phyloP scores from a whole-genome alignment of 2,888 invertebrate genomes.

The Empis livida region DNA sequence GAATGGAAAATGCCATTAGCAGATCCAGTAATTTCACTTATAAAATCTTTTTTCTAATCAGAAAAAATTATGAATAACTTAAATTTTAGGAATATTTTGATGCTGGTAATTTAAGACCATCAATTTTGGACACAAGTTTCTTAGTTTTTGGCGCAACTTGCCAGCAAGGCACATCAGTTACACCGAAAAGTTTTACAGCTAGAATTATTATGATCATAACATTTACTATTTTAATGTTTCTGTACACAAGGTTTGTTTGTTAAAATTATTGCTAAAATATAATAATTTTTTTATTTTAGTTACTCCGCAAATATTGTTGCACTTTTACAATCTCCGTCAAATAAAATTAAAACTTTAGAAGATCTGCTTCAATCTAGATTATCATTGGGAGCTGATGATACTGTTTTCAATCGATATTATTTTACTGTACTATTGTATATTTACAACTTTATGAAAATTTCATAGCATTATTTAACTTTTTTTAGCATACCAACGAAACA shows the following conservation, averaged over 20 bases:
- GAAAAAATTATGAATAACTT: not conserved
- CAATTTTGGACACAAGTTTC: conserved; percentile 39
- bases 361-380: conserved; percentile 54
- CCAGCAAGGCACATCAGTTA: conserved; percentile 42
- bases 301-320: conserved; percentile 67
- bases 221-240: conserved; percentile 50
- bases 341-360: conserved; percentile 47
- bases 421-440: conserved; percentile 42
- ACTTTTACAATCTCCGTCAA: conserved; percentile 56
- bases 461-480: conserved; percentile 4
- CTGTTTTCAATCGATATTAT: conserved; percentile 53
- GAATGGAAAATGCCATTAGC: conserved; percentile 30
- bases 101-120: conserved; percentile 33
- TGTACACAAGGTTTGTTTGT: conserved; percentile 40
- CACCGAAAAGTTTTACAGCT: conserved; percentile 24
- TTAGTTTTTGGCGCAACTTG: conserved; percentile 47
- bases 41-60: too few species aligned
- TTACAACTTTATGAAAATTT: not conserved
- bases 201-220: conserved; percentile 50
- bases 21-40: not conserved
- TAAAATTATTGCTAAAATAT: not conserved
- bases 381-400: conserved; percentile 53
- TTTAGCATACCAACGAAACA: conserved; percentile 50
- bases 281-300: conserved; percentile 33
- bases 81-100: conserved; percentile 4